A percentile compares a stretch with the other conserved stretches of the same genome.
phyloP scores from a whole-genome alignment of 2,797 vertebrate genomes.

The Helostoma temminkii region DNA sequence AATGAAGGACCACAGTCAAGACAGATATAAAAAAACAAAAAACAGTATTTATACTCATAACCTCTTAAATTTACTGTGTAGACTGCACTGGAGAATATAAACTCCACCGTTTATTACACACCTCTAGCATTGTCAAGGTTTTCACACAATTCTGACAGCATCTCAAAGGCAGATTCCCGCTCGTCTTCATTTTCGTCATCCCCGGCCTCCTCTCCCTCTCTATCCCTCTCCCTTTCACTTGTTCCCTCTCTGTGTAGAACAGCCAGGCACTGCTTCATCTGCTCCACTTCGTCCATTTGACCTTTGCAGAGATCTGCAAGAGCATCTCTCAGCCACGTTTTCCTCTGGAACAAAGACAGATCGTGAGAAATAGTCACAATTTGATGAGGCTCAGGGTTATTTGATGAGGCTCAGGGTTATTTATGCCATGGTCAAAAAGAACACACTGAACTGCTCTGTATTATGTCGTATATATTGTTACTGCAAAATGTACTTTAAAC shows the following conservation, averaged over 20 bases:
- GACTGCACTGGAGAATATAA: neutral
- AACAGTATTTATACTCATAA: neutral
- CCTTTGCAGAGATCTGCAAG: constrained; percentile 87
- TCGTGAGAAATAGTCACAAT: too few relatives aligned
- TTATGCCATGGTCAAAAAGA: too few relatives aligned
- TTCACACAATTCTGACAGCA: constrained; percentile 89
- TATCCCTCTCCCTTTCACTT: constrained; percentile 45
- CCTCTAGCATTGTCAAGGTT: constrained; percentile 86
- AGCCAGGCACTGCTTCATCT: constrained; percentile 89
- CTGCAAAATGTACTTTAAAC: too few relatives aligned
- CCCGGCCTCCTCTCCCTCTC: constrained; percentile 65
- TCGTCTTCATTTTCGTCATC: constrained; percentile 76
- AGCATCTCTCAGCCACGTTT: constrained; percentile 87
- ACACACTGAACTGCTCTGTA: too few relatives aligned
- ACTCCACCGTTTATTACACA: constrained; percentile 43
- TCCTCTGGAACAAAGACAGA: constrained; percentile 77
- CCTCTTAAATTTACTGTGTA: neutral
- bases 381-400: too few relatives aligned
- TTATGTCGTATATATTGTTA: too few relatives aligned
- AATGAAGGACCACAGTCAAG: neutral
- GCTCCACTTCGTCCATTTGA: constrained; percentile 89
- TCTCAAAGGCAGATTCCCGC: constrained; percentile 83
- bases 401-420: too few relatives aligned
- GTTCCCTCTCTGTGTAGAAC: constrained; percentile 68
- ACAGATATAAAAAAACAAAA: too few relatives aligned